phyloP scores from a whole-genome alignment of 2,888 invertebrate species.

The Nudaria mundana region DNA sequence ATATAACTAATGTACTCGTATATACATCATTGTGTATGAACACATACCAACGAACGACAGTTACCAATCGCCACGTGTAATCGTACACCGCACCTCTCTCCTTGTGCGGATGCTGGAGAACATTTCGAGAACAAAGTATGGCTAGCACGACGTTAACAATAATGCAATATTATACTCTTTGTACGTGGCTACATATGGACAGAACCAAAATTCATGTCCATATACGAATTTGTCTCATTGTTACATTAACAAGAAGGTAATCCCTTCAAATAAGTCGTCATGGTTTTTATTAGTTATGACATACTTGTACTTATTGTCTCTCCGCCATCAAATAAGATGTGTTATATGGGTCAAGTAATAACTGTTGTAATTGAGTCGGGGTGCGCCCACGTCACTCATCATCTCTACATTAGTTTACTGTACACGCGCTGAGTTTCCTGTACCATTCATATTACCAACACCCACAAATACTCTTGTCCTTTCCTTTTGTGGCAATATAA shows the following conservation, averaged over 20 bases:
- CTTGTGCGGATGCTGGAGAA: slow-evolving; percentile 52
- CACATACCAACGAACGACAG: slow-evolving; percentile 52
- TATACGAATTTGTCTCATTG: slow-evolving; percentile 9
- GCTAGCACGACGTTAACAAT: slow-evolving; percentile 41
- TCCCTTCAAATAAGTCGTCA: background rate
- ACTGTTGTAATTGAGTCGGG: slow-evolving; percentile 60
- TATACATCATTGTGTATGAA: slow-evolving; percentile 49
- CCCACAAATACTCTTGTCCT: slow-evolving; percentile 51
- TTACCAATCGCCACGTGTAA: slow-evolving; percentile 66
- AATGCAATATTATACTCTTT: slow-evolving; percentile 12
- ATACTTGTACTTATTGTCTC: too few relatives aligned
- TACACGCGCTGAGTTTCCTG: slow-evolving; percentile 73
- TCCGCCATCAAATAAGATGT: too few relatives aligned
- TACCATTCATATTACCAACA: slow-evolving; percentile 61
- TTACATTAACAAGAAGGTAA: background rate
- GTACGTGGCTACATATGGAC: slow-evolving; percentile 10
- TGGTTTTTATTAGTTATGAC: too few relatives aligned
- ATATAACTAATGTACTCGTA: slow-evolving; percentile 36
- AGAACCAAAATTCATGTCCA: slow-evolving; percentile 12
- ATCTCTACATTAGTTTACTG: slow-evolving; percentile 70
- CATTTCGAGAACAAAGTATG: slow-evolving; percentile 56
- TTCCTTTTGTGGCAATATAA: slow-evolving; percentile 46
- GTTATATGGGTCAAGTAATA: slow-evolving; percentile 34
- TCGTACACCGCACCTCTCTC: slow-evolving; percentile 59
- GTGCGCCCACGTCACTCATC: slow-evolving; percentile 75